Conservation (phyloP, 30 jellyfish, hydroid and myxozoan genomes). For the Hydra vulgaris region DNA sequence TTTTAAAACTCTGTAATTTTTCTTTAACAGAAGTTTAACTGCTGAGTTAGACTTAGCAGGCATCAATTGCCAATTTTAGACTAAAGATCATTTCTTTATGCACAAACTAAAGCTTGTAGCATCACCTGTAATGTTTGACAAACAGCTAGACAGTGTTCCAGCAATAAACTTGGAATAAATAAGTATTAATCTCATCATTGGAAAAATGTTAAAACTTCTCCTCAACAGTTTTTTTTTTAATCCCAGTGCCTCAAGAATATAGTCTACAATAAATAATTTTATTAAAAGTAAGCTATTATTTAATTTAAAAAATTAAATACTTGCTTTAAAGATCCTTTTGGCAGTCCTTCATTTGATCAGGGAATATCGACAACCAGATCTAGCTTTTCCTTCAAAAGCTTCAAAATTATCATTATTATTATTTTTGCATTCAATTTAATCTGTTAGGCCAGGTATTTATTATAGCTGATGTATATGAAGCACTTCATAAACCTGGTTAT, state of each 20-base stretch:
- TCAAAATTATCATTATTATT: neutral
- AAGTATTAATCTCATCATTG: neutral
- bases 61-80: no score
- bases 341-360: neutral
- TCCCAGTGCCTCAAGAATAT: neutral
- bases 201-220: neutral
- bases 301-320: neutral
- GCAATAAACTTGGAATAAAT: neutral
- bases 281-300: no score
- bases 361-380: neutral
- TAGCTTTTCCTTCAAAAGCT: neutral
- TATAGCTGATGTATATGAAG: neutral
- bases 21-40: no score
- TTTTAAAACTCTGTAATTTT: no score
- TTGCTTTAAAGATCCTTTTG: neutral
- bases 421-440: neutral
- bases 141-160: neutral
- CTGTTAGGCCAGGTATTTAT: neutral
- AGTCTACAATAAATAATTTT: no score
- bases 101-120: neutral
- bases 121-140: neutral
- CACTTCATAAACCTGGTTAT: neutral
- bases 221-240: neutral
- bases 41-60: no score
- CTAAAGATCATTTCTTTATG: neutral